Base-by-base conservation (phyloP, 2,113 vertebrate genomes). In the Cricetomys ansorgei region DNA sequence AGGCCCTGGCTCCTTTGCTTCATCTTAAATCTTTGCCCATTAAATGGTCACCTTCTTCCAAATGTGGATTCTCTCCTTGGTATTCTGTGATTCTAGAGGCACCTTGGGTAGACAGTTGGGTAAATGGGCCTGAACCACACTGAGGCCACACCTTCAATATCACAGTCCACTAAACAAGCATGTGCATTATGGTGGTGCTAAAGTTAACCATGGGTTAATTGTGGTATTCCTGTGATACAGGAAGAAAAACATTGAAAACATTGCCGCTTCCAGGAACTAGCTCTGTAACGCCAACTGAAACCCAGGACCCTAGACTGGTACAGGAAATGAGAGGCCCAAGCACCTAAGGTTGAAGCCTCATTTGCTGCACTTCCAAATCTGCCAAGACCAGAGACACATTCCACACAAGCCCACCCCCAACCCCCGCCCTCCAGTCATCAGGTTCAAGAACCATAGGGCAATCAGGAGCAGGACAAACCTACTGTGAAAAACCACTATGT, bases 41-140 rank as follows among this genome's bases (percentile, higher is more conserved):
- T 83, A 62, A 91, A 88, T n/a, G 67, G 62, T 65, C 76, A 95
- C 21, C 5, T 64, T 80, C 76, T 95, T 95, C 81, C 64, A 93
- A 94, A 79, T 53, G 55, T 23, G 2, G 4, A 5, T 48, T 70
- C 94, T 80, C 13, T 45, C 7, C 7, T 64, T 83, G 57, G 3
- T 87, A 62, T 67, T 91, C 90, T 15, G 11, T 73, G n/a, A 72
- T 43, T 55, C 64, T 55, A 75, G 34, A 73, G 59, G 69, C 12
- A 29, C 37, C 6, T 23, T 27, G 34, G 45, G 48, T 29, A 59
- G 37, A 86, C 31, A 57, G 10, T 13, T 59, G 40, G 13, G 57
- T 29, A 75, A 76, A 85, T 34, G 37, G n/a, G 40, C 10, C 40
- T 64, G 59, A 91, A 31, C 15, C 72, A 53, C 53, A 43, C 29